Conservation (phyloP, 2,797 vertebrate species). For the Crenuchus spilurus region DNA sequence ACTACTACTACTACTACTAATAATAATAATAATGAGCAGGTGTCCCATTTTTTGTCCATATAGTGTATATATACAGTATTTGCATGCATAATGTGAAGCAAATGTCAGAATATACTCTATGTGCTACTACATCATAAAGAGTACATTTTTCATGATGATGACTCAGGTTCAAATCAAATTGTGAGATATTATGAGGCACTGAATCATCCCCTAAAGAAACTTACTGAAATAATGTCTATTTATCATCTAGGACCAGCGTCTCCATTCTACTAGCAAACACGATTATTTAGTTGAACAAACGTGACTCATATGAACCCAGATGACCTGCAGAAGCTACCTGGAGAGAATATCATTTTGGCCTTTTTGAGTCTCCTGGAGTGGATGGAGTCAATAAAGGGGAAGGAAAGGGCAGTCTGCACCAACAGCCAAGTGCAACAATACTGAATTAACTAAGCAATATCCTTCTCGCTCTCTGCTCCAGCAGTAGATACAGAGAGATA, state of each 20-base stretch:
- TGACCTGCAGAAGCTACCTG: slow-evolving; percentile 1
- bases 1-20: too few species aligned
- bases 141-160: too few species aligned
- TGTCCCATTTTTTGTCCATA: too few species aligned
- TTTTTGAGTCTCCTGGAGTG: slow-evolving; percentile 41
- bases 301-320: background rate
- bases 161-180: background rate
- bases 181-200: background rate
- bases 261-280: background rate
- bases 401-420: slow-evolving; percentile 81
- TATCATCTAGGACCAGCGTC: background rate
- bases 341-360: background rate
- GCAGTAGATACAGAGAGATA: background rate
- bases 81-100: too few species aligned
- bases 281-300: background rate
- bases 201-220: background rate
- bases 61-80: too few species aligned
- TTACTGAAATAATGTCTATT: background rate
- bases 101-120: too few species aligned
- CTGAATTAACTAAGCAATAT: background rate
- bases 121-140: too few species aligned
- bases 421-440: slow-evolving; percentile 75
- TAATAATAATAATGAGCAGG: too few species aligned
- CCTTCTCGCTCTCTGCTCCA: background rate
- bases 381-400: slow-evolving; percentile 58